Conservation (phyloP, 1,140 invertebrate species). For the Ptiloglossa arizonensis region DNA sequence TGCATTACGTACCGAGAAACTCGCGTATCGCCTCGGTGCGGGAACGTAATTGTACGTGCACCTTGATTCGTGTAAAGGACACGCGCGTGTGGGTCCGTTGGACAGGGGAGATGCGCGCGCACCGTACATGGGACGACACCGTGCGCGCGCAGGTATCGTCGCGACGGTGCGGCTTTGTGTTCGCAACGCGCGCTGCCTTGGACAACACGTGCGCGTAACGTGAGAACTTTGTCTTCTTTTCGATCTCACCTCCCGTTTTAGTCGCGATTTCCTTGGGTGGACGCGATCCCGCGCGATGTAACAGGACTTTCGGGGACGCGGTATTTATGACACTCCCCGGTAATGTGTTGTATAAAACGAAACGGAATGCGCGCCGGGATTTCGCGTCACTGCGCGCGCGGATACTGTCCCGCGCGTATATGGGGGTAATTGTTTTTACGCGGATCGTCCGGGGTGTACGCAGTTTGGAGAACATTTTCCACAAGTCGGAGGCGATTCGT, state of each 20-base stretch:
- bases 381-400: not conserved
- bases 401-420: not conserved
- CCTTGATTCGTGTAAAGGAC: not conserved
- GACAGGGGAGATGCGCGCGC: conserved; percentile 14
- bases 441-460: not conserved
- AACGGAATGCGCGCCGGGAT: conserved; percentile 20
- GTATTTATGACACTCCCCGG: conserved; percentile 33
- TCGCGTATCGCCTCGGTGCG: conserved; percentile 27
- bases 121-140: conserved; percentile 45
- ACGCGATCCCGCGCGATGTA: conserved; percentile 29
- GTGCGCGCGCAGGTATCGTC: conserved; percentile 26
- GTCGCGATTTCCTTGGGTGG: conserved; percentile 32
- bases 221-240: conserved; percentile 52
- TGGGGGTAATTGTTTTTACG: conserved; percentile 25
- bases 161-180: too few species aligned
- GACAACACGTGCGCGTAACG: conserved; percentile 40
- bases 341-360: conserved; percentile 50
- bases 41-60: conserved; percentile 34
- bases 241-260: conserved; percentile 49
- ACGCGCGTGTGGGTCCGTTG: not conserved
- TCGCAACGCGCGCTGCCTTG: not conserved
- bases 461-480: not conserved
- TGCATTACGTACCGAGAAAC: conserved; percentile 68
- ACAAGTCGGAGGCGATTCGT: not conserved
- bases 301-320: conserved; percentile 43